These are phyloP conservation scores for Cephus rjabovi DNA, from an alignment of 2,888 invertebrate species.

Conservation along the genomic window DNA sequence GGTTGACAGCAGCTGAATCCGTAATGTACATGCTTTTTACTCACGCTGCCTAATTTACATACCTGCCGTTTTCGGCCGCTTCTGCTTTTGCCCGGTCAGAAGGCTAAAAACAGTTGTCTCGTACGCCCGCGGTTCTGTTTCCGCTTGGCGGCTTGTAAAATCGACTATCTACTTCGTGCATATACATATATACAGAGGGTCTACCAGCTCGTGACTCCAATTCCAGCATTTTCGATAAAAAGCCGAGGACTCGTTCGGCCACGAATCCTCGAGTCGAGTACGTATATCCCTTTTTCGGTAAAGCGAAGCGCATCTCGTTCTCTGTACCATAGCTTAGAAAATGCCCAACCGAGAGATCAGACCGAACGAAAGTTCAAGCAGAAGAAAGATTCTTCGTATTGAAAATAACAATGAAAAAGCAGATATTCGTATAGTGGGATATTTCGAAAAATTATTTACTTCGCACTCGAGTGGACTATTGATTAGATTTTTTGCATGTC, in stretches of 20 bases:
- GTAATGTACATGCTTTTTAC: conserved; percentile 8
- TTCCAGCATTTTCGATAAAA: background rate
- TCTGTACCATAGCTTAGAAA: background rate
- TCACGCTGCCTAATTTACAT: background rate
- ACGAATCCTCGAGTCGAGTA: background rate
- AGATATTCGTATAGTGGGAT: background rate
- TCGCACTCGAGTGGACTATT: background rate
- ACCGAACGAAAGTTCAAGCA: no score
- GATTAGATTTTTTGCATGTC: background rate
- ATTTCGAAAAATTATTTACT: background rate
- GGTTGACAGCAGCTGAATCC: conserved; percentile 9
- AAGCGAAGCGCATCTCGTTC: background rate
- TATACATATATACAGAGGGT: background rate
- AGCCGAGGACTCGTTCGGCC: background rate
- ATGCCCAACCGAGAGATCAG: background rate
- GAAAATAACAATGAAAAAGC: no score
- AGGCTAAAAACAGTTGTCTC: background rate
- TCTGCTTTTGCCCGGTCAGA: background rate
- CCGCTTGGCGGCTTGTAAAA: background rate
- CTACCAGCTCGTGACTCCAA: background rate
- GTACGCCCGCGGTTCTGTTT: background rate
- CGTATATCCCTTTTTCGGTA: background rate
- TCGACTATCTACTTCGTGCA: background rate
- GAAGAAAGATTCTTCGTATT: no score
- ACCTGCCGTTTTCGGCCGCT: conserved; percentile 2